Evolutionary conservation across 2,888 invertebrate genomes (phyloP), one percentile per base, ranked within the genome.

Genomic region (Hydropsyche betteni): DNA sequence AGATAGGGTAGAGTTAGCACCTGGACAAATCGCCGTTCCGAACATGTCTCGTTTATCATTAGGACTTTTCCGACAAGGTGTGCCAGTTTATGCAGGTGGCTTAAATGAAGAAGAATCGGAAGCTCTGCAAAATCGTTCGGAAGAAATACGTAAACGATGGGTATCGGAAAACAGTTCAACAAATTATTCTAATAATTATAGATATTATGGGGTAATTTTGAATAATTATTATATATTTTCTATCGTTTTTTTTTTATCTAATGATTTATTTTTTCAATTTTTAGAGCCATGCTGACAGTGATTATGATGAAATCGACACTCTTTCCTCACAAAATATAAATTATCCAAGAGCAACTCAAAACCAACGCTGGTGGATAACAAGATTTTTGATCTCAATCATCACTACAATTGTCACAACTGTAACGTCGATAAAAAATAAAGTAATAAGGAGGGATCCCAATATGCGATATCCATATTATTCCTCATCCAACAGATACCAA

Each of bases 31-130:
- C 79, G 92, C 93, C 36, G 94, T 94, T 89, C 95, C 95, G 4
- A 96, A 96, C 85, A 95, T 96, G 95, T 95, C 95, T 1, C 91
- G 96, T 3, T 89, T 91, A 75, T 91, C 93, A 75, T 86, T 92
- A 71, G 86, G 88, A 0, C 87, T 88, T 82, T 89, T 89, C 83
- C 85, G 88, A 51, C 87, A 88, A 70, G 89, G 89, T 2, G 86
- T 89, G 51, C 82, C 80, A 80, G 83, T 84, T 33, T 83, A 82
- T 76, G 82, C 78, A 1, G 86, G 86, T 74, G 86, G 86, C 77
- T 80, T 86, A 58, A 83, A 85, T 80, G 71, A 71, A n/a, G 71
- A 71, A 33, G 71, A 71, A 55, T 71, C 71, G 33, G 7, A 4
- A 16, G 71, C 71, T 55, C 14, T 71, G n/a, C 53, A 36, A n/a